These are phyloP conservation scores for Cyprinella venusta DNA, from an alignment of 2,797 vertebrate genomes.

Conservation along the genomic window DNA sequence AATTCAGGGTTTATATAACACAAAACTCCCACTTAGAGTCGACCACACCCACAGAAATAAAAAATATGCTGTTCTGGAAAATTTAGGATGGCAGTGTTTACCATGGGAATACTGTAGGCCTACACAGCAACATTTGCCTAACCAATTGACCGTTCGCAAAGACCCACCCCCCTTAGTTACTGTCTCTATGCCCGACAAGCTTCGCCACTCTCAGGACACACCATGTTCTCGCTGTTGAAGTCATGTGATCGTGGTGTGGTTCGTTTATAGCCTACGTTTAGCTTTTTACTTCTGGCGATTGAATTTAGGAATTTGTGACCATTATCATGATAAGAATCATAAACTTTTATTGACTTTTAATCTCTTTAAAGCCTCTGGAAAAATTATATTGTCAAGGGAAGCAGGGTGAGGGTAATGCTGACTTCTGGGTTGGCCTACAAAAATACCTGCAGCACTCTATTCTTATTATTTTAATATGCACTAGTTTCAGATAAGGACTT, in stretches of 20 bases:
- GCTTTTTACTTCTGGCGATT: background rate
- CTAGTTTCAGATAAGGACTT: background rate
- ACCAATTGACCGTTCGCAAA: too few species aligned
- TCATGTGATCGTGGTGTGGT: background rate
- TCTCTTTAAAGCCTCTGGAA: background rate
- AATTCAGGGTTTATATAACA: slow-evolving; percentile 74
- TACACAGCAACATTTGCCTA: background rate
- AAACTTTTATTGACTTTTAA: background rate
- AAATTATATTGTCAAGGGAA: background rate
- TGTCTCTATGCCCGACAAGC: too few species aligned
- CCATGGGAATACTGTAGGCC: background rate
- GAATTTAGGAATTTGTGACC: background rate
- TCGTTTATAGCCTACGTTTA: background rate
- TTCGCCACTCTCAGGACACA: too few species aligned
- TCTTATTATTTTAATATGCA: background rate
- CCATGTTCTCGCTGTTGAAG: too few species aligned
- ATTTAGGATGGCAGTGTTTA: slow-evolving; percentile 21
- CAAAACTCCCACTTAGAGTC: slow-evolving; percentile 53
- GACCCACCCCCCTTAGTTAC: too few species aligned
- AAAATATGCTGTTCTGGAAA: slow-evolving; percentile 34
- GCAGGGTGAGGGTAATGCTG: background rate
- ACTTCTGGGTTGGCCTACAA: background rate
- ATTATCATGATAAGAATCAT: background rate
- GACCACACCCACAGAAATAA: slow-evolving; percentile 53
- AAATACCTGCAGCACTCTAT: background rate